phyloP scores from a whole-genome alignment of 2,888 invertebrate species.

The Myopa tessellatipennis region DNA sequence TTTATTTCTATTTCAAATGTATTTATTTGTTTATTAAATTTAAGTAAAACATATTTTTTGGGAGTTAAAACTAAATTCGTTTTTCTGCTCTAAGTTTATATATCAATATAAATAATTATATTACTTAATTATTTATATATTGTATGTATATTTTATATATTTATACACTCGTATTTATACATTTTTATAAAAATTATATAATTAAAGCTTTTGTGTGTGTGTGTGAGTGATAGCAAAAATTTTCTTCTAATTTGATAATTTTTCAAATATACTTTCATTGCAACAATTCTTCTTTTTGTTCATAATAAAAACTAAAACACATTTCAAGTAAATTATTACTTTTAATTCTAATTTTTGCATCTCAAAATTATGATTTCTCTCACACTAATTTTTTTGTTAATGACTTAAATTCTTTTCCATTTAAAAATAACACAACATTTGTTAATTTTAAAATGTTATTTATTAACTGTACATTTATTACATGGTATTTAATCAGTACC shows the following conservation, averaged over 20 bases:
- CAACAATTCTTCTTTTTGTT: background rate
- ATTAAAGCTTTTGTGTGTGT: constrained; percentile 36
- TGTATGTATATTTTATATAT: constrained; percentile 8
- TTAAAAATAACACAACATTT: constrained; percentile 23
- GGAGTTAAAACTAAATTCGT: constrained; percentile 33
- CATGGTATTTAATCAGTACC: background rate
- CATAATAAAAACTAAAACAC: background rate
- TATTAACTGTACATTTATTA: background rate
- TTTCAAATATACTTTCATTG: background rate
- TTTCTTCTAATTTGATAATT: background rate
- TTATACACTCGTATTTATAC: constrained; percentile 21
- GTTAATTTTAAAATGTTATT: background rate
- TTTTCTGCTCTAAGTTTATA: background rate
- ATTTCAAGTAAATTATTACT: background rate
- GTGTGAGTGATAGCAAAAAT: constrained; percentile 2
- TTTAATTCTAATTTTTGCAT: background rate
- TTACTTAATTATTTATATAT: constrained; percentile 9
- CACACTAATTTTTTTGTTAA: background rate
- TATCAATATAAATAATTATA: constrained; percentile 3
- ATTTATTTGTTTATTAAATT: background rate
- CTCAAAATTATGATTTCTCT: background rate
- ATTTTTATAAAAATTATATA: constrained; percentile 36
- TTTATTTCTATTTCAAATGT: background rate
- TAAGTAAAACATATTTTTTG: constrained; percentile 6
- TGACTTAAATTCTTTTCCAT: background rate